These are phyloP conservation scores for Phortica okadai DNA, from an alignment of 2,888 invertebrate species.

Conservation along the genomic window DNA sequence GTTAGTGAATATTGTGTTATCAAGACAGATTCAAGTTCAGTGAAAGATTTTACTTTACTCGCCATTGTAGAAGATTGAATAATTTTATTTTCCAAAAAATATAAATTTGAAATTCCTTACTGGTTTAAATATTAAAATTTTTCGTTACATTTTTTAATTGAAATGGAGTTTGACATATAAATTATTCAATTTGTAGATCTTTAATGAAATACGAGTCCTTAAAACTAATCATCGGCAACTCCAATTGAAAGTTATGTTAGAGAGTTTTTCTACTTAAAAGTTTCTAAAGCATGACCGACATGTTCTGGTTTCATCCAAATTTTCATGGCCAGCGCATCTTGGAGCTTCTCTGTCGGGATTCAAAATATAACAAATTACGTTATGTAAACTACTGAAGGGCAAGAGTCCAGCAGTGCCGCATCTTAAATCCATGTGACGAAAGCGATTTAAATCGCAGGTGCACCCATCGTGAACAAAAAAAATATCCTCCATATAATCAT, in stretches of 20 bases:
- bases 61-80: not conserved
- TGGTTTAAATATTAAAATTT: not conserved
- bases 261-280: too few relatives aligned
- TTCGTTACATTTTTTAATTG: not conserved
- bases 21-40: too few relatives aligned
- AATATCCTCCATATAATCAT: slow-evolving; percentile 28
- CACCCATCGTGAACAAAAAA: slow-evolving; percentile 73
- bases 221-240: too few relatives aligned
- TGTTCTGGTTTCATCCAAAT: not conserved
- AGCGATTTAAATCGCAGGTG: slow-evolving; percentile 72
- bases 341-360: not conserved
- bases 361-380: slow-evolving; percentile 63
- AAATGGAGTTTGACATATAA: too few relatives aligned
- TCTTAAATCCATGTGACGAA: slow-evolving; percentile 72
- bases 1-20: too few relatives aligned
- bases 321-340: not conserved
- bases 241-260: too few relatives aligned
- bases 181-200: too few relatives aligned
- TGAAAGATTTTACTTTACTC: too few relatives aligned
- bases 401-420: slow-evolving; percentile 72
- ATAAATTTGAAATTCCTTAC: not conserved
- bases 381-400: slow-evolving; percentile 60
- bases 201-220: too few relatives aligned
- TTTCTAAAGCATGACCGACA: not conserved
- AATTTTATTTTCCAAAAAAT: not conserved